A percentile compares a stretch with the other conserved stretches of the same genome.
These are phyloP conservation scores for Microctonus aethiopoides DNA, from an alignment of 2,888 invertebrate genomes.

Conservation along the genomic window DNA sequence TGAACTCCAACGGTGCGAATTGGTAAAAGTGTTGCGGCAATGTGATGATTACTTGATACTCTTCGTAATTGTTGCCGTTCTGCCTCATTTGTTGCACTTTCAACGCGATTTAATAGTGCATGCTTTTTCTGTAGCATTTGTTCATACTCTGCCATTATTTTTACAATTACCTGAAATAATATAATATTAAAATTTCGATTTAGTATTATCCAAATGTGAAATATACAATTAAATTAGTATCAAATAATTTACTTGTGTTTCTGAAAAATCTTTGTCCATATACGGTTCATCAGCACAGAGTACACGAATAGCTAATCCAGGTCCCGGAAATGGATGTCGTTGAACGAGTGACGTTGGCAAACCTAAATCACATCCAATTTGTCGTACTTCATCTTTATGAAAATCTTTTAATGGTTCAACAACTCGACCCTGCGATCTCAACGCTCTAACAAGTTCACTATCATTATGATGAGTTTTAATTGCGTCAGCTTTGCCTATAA, in stretches of 20 bases:
- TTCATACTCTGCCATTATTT: slow-evolving; percentile 93
- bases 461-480: slow-evolving; percentile 99
- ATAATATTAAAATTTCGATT: background rate
- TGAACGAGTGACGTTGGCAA: slow-evolving; percentile 88
- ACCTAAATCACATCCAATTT: slow-evolving; percentile 89
- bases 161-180: slow-evolving; percentile 80
- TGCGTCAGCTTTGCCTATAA: slow-evolving; percentile 82
- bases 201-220: background rate
- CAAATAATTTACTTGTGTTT: slow-evolving; percentile 91
- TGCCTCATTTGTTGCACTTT: slow-evolving; percentile 79
- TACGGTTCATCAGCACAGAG: slow-evolving; percentile 96
- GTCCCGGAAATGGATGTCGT: slow-evolving; percentile 98
- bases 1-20: slow-evolving; percentile 97
- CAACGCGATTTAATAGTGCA: slow-evolving; percentile 87
- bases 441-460: slow-evolving; percentile 87
- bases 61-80: slow-evolving; percentile 75
- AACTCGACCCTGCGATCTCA: slow-evolving; percentile 83
- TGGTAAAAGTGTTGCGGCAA: slow-evolving; percentile 89
- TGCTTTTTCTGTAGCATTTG: slow-evolving; percentile 93
- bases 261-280: slow-evolving; percentile 94
- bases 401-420: slow-evolving; percentile 99
- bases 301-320: slow-evolving; percentile 95
- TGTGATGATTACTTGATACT: slow-evolving; percentile 81
- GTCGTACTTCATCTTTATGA: slow-evolving; percentile 97
- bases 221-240: too few relatives aligned